Conservation (phyloP, 2,888 invertebrate species). For the Phytoseiulus persimilis region DNA sequence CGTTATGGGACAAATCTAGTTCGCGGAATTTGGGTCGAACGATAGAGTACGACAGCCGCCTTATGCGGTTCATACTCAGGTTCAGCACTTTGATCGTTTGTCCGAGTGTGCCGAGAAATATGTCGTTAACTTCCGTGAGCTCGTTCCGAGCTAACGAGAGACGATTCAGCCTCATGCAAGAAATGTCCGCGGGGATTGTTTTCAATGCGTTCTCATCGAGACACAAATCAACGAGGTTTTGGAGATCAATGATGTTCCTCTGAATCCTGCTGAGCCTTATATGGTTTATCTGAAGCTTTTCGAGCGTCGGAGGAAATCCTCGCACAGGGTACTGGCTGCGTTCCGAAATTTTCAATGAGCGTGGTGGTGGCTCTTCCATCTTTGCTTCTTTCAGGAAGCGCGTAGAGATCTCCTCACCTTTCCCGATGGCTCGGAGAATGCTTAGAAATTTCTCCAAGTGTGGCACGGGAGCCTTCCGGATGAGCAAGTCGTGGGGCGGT, state of each 20-base stretch:
- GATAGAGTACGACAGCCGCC: neutral
- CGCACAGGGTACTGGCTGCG: constrained; percentile 11
- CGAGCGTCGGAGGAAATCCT: neutral
- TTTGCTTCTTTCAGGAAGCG: neutral
- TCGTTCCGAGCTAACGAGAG: neutral
- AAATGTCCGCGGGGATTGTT: neutral
- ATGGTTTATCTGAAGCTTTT: neutral
- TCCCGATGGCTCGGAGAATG: constrained; percentile 6
- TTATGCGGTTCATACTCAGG: neutral
- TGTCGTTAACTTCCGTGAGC: neutral
- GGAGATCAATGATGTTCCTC: neutral
- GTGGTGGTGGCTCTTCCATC: neutral
- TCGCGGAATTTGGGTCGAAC: neutral
- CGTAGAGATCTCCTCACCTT: neutral
- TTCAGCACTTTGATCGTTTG: neutral
- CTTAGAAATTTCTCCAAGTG: neutral
- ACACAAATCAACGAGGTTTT: neutral
- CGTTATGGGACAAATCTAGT: constrained; percentile 9
- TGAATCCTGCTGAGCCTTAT: neutral
- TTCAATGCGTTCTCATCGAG: neutral
- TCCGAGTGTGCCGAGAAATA: constrained; percentile 11
- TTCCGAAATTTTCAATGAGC: neutral
- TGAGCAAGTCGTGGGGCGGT: constrained; percentile 9
- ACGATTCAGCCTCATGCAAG: neutral
- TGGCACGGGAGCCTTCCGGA: neutral